These are phyloP conservation scores for Sandelia bainsii DNA, from an alignment of 2,797 vertebrate genomes.

Conservation along the genomic window DNA sequence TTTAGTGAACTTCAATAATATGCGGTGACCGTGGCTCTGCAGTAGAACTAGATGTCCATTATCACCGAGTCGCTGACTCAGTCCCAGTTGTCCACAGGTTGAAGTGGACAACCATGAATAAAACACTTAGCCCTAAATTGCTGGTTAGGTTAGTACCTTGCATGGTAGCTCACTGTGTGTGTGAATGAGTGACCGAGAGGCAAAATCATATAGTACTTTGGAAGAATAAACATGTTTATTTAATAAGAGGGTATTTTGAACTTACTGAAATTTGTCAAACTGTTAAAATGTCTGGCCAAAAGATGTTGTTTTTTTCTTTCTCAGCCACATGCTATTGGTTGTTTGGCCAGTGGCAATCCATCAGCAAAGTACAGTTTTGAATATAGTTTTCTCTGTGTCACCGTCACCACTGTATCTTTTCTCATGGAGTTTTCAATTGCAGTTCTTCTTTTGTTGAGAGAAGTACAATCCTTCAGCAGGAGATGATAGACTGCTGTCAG, in stretches of 20 bases:
- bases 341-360: conserved; percentile 25
- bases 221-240: background rate
- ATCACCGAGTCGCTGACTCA: conserved; percentile 4
- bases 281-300: background rate
- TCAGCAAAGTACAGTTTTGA: conserved; percentile 15
- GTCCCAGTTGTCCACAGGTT: background rate
- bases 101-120: conserved; percentile 9
- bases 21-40: no score
- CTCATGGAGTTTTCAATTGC: conserved; percentile 12
- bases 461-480: conserved; percentile 1
- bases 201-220: background rate
- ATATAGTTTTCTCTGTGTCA: conserved; percentile 8
- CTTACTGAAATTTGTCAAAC: background rate
- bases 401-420: no score
- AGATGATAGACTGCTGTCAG: conserved; percentile 48
- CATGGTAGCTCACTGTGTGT: background rate
- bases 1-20: no score
- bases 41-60: background rate
- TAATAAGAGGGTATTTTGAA: background rate
- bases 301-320: conserved; percentile 6
- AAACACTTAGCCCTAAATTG: background rate
- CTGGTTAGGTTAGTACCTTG: background rate
- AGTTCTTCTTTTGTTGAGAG: conserved; percentile 17
- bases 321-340: background rate
- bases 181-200: background rate